Evolutionary conservation across 2,888 invertebrate species (phyloP), one percentile per base, ranked within the genome.

Genomic region (Drosophila nigricruria): DNA sequence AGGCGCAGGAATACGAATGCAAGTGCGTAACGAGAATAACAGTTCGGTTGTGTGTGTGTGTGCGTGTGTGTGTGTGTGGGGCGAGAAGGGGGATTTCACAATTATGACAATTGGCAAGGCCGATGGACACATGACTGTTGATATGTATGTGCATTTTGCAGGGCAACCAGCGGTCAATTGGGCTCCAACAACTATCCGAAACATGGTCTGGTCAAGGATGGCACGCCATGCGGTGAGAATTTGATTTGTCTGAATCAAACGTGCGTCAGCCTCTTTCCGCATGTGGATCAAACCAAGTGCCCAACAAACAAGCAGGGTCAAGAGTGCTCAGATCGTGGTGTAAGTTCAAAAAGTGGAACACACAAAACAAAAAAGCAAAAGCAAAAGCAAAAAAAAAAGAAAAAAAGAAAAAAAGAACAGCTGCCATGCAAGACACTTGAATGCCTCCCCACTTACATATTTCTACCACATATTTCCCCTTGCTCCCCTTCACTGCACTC

Each of bases 281-380:
- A 96, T 93, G 95, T 97, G 80, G 97, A 97, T 93, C 96, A 96
- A 93, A 96, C 96, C 80, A 96, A 96, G 92, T 99, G 99, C 93
- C 98, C 98, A 71, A 96, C 96, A 79, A 98, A 97, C 93, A 96
- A 97, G 93, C 95, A 96, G 92, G 97, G 96, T 91, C 94, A 96
- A 87, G 97, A 98, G 92, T 99, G 99, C 94, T 98, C 98, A 66
- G 97, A 97, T 73, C 96, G 97, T 94, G 99, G 99, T 94, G 99
- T 98, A 94, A 96, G 97, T 95, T 77, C 43, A 58, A 57, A 69
- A 67, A 40, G 42, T 70, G 67, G 67, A 67, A 43, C 70, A 43
- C 70, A 50, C 34, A 30, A 47, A 40, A 64, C 18, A 20, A 27
- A 40, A 40, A 56, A 16, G 6, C 4, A 42, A 42, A 14, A 20